phyloP scores from a whole-genome alignment of 2,113 vertebrate species.

The Megalops atlanticus region DNA sequence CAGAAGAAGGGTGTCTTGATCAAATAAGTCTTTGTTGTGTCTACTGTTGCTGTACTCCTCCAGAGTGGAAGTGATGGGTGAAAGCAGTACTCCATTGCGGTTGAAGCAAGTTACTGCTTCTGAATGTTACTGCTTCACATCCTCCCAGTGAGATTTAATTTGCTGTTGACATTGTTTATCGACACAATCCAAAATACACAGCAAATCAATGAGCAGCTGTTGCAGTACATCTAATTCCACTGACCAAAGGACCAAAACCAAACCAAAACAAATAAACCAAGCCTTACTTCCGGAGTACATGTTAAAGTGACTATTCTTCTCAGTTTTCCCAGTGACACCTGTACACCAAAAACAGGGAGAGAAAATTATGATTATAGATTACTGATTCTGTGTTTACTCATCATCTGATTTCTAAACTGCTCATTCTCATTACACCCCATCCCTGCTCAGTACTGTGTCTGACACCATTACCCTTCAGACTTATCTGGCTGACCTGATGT shows the following conservation, averaged over 20 bases:
- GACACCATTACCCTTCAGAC: background rate
- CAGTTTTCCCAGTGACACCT: constrained; percentile 70
- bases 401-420: background rate
- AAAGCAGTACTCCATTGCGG: too few relatives aligned
- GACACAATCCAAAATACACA: too few relatives aligned
- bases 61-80: too few relatives aligned
- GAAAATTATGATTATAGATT: background rate
- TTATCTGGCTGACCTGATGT: background rate
- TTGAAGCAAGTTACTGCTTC: too few relatives aligned
- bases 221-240: background rate
- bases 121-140: too few relatives aligned
- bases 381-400: background rate
- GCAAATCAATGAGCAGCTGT: constrained; percentile 5
- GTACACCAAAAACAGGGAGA: constrained; percentile 20
- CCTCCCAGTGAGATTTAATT: too few relatives aligned
- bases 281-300: constrained; percentile 72
- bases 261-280: background rate
- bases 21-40: too few relatives aligned
- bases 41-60: too few relatives aligned
- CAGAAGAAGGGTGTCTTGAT: too few relatives aligned
- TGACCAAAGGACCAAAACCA: background rate
- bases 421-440: background rate
- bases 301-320: constrained; percentile 60
- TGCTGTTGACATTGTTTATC: too few relatives aligned
- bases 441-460: background rate